Percentiles rank a stretch among this genome's conserved stretches.
These are phyloP conservation scores for Narcine bancroftii DNA, from an alignment of 2,113 vertebrate genomes.

Conservation along the genomic window DNA sequence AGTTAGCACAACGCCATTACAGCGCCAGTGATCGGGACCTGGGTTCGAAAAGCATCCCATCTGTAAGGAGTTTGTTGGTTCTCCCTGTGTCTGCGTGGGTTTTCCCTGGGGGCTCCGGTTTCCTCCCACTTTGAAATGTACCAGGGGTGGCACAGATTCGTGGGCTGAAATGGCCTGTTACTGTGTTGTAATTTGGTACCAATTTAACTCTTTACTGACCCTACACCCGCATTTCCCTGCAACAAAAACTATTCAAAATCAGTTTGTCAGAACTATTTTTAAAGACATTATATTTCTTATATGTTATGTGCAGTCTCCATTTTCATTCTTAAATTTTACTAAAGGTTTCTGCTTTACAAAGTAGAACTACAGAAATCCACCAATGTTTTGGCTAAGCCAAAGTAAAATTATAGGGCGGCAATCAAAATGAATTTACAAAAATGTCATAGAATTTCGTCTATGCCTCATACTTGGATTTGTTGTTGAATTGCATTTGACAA, in stretches of 20 bases:
- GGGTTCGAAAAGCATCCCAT: no score
- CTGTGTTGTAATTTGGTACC: no score
- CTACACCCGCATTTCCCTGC: neutral
- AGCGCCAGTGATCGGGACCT: no score
- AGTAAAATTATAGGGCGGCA: conserved; percentile 23
- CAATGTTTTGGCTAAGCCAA: no score
- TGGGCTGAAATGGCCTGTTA: neutral
- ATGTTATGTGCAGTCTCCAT: neutral
- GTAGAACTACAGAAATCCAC: neutral
- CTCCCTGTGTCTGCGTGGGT: no score
- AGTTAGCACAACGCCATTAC: no score
- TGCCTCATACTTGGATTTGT: neutral
- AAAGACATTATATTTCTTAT: neutral
- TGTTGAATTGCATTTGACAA: neutral
- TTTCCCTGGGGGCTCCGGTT: no score
- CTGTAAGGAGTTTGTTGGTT: no score
- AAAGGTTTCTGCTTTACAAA: neutral
- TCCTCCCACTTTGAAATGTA: no score
- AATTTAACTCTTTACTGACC: no score
- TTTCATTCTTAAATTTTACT: neutral
- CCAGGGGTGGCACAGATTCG: no score
- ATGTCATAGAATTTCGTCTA: neutral
- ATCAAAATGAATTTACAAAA: conserved; percentile 15
- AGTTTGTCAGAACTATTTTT: neutral
- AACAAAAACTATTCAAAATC: neutral